Percentiles rank a stretch among this genome's conserved stretches.
These are phyloP conservation scores for Tetragonula clypearis DNA, from an alignment of 1,140 invertebrate genomes.

Conservation along the genomic window DNA sequence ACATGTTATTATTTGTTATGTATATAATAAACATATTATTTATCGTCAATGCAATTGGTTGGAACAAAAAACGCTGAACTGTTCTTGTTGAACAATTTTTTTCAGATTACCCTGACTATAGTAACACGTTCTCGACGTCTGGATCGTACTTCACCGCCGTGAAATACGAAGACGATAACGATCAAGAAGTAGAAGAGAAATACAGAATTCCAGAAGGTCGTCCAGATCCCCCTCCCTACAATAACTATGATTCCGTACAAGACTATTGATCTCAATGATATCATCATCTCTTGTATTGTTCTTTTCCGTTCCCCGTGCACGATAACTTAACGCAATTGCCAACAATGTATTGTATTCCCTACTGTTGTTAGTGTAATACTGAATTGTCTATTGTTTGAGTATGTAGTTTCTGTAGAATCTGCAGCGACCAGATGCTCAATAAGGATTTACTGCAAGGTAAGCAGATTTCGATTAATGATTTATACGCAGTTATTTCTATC, in stretches of 20 bases:
- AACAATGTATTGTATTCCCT: conserved; percentile 52
- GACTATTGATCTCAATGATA: conserved; percentile 71
- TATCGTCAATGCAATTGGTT: background rate
- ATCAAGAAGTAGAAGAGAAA: conserved; percentile 85
- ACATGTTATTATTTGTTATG: too few relatives aligned
- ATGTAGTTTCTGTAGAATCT: conserved; percentile 14
- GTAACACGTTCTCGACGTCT: conserved; percentile 77
- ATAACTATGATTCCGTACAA: conserved; percentile 76
- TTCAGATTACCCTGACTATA: conserved; percentile 86
- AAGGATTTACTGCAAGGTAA: conserved; percentile 54
- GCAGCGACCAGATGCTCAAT: conserved; percentile 27
- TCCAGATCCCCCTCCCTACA: conserved; percentile 70
- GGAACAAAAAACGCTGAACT: background rate
- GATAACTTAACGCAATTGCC: conserved; percentile 44
- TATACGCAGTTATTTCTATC: conserved; percentile 23
- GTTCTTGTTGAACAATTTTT: background rate
- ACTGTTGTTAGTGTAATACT: conserved; percentile 53
- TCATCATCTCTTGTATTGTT: conserved; percentile 28
- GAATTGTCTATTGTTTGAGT: conserved; percentile 27
- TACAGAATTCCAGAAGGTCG: conserved; percentile 83
- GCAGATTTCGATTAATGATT: conserved; percentile 36
- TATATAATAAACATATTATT: too few relatives aligned
- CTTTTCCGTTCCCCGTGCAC: conserved; percentile 51
- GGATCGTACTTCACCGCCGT: conserved; percentile 83
- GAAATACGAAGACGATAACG: conserved; percentile 84